phyloP scores from a whole-genome alignment of 2,113 vertebrate genomes.

The Epinephelus fuscoguttatus region DNA sequence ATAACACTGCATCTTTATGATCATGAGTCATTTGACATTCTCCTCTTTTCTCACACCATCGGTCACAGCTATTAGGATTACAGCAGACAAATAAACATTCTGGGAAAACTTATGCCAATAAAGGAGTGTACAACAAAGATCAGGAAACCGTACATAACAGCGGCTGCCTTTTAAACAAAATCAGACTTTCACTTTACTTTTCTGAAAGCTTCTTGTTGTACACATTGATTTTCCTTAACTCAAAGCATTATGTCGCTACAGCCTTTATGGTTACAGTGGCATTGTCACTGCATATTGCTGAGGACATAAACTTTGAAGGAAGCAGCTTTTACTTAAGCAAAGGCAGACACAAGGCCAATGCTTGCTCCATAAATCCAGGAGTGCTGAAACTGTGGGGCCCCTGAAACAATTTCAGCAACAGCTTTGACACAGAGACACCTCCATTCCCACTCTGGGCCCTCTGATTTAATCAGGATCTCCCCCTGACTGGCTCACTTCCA shows the following conservation, averaged over 20 bases:
- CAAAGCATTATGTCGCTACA: neutral
- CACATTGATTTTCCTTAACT: neutral
- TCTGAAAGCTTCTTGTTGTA: neutral
- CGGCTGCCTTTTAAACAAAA: neutral
- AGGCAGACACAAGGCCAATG: slow-evolving; percentile 1
- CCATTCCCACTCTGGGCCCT: neutral
- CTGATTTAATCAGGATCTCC: neutral
- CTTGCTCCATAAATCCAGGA: neutral
- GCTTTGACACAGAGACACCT: neutral
- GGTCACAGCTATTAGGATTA: slow-evolving; percentile 54
- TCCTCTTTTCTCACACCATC: slow-evolving; percentile 56
- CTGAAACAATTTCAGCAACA: neutral
- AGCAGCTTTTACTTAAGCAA: slow-evolving; percentile 15
- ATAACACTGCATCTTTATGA: slow-evolving; percentile 54
- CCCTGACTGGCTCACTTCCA: neutral
- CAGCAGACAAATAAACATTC: slow-evolving; percentile 42
- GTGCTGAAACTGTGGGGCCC: neutral
- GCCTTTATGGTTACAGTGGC: neutral
- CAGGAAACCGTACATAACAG: neutral
- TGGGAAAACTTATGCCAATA: slow-evolving; percentile 32
- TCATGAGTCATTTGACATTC: slow-evolving; percentile 72
- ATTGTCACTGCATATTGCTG: slow-evolving; percentile 21
- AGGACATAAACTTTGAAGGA: neutral
- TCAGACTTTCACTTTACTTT: slow-evolving; percentile 6
- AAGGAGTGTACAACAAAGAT: slow-evolving; percentile 21